Conservation (phyloP, 2,113 vertebrate genomes). For the Plestiodon gilberti region DNA sequence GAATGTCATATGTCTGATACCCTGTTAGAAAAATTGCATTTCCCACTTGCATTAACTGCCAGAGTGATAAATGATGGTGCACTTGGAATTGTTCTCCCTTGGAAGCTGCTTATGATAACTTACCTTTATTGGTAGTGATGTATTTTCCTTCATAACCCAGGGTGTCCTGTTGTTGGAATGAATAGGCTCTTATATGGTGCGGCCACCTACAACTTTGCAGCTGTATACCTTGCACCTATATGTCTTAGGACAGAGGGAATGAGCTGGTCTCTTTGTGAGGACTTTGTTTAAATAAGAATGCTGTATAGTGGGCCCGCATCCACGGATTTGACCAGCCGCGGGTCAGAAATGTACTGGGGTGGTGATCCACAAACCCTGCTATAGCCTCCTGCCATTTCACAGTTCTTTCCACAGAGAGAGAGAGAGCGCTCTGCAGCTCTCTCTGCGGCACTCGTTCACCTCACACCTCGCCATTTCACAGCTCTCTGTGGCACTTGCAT, state of each 20-base stretch:
- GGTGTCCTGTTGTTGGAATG: background rate
- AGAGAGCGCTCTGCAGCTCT: no score
- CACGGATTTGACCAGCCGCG: no score
- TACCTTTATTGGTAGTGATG: background rate
- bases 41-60: slow-evolving; percentile 37
- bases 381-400: no score
- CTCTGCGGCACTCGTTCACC: no score
- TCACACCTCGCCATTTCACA: no score
- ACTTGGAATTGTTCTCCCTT: slow-evolving; percentile 7
- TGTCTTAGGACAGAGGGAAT: background rate
- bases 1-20: slow-evolving; percentile 62
- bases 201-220: rapidly evolving
- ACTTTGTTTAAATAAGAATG: background rate
- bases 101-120: background rate
- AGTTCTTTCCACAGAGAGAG: no score
- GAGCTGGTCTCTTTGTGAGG: background rate
- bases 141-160: background rate
- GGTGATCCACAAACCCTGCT: no score
- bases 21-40: slow-evolving; percentile 29
- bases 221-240: background rate
- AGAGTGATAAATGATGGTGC: slow-evolving; percentile 11
- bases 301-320: no score
- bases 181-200: background rate
- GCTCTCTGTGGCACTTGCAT: no score
- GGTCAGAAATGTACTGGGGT: no score